Evolutionary conservation across 2,888 invertebrate species (phyloP).

Genomic region (Pheosia gnoma): DNA sequence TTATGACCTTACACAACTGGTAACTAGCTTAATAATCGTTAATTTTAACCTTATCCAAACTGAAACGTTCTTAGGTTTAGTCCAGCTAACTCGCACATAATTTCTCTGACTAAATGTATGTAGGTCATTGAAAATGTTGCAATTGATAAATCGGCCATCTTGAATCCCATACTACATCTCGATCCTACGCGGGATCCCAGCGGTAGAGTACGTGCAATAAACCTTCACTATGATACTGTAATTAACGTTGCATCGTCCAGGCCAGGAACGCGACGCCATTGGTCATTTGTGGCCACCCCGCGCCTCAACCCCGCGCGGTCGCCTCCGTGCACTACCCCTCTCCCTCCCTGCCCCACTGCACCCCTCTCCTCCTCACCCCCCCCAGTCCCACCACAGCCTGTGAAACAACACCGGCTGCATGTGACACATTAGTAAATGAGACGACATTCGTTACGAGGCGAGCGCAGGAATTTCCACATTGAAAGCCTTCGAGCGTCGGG

Average conservation of each 20-base stretch:
- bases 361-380: slow-evolving; percentile 34
- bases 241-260: slow-evolving; percentile 71
- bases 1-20: no score
- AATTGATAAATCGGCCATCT: no score
- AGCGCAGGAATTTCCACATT: slow-evolving; percentile 74
- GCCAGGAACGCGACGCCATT: slow-evolving; percentile 63
- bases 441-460: slow-evolving; percentile 82
- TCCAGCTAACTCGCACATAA: no score
- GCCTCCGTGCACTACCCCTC: slow-evolving; percentile 19
- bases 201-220: neutral
- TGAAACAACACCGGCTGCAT: slow-evolving; percentile 83
- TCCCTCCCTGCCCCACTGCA: slow-evolving; percentile 24
- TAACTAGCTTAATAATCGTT: no score
- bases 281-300: slow-evolving; percentile 59
- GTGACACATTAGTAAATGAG: slow-evolving; percentile 85
- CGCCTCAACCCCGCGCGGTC: slow-evolving; percentile 28
- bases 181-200: no score
- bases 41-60: no score
- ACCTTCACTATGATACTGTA: slow-evolving; percentile 52
- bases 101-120: no score
- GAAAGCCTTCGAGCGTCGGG: slow-evolving; percentile 38
- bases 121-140: no score
- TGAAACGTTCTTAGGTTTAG: no score
- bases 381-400: slow-evolving; percentile 43
- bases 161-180: no score